These are phyloP conservation scores for Cynopterus sphinx DNA, from an alignment of 2,797 vertebrate genomes.

Conservation along the genomic window DNA sequence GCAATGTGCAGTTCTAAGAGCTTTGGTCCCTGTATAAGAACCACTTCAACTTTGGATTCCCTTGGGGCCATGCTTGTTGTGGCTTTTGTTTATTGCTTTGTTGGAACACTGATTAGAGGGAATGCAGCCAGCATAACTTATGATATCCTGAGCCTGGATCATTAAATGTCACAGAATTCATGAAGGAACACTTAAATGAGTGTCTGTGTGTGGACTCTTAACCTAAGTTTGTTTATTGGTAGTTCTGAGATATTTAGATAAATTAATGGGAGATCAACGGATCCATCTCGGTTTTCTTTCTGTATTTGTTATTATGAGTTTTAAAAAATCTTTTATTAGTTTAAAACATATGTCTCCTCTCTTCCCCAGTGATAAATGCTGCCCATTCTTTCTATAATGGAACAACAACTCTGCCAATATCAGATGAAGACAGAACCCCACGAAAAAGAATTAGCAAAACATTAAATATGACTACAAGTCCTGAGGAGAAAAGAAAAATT, in stretches of 20 bases:
- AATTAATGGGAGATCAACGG: not conserved
- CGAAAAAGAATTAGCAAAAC: constrained; percentile 99
- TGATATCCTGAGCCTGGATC: not conserved
- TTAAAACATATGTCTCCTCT: constrained; percentile 23
- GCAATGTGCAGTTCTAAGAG: not conserved
- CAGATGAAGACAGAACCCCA: constrained; percentile 97
- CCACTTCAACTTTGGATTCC: not conserved
- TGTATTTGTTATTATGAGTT: not conserved
- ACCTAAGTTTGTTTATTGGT: not conserved
- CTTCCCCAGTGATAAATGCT: constrained; percentile 94
- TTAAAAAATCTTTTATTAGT: not conserved
- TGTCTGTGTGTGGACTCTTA: not conserved
- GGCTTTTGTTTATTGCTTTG: not conserved
- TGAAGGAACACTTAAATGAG: not conserved
- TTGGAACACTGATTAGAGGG: not conserved
- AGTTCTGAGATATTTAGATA: not conserved
- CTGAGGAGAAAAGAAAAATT: constrained; percentile 99
- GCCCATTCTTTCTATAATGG: constrained; percentile 99
- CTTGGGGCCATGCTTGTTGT: not conserved
- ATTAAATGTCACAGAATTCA: not conserved
- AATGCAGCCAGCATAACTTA: not conserved
- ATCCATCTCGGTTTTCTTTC: not conserved
- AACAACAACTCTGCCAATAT: constrained; percentile 98
- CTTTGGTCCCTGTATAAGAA: not conserved
- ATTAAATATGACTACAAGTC: constrained; percentile 99